Evolutionary conservation across 2,888 invertebrate genomes (phyloP), one percentile per base, ranked within the genome.

Genomic region (Pheosia gnoma): DNA sequence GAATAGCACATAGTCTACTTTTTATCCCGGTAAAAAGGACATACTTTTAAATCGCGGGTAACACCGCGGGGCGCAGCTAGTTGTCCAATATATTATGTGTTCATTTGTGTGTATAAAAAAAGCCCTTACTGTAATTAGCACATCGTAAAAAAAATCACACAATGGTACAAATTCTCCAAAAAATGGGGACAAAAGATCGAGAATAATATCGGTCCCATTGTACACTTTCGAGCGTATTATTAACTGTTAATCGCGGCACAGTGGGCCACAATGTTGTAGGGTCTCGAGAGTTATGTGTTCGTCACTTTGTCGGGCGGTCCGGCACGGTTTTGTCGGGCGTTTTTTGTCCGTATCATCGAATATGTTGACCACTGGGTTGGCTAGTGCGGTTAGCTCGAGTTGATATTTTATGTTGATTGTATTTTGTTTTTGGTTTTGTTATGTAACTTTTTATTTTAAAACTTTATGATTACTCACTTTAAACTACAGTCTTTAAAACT

Each of bases 281-380:
- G 75, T 76, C 76, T 80, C 62, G 70, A 79, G 79, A 81, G 81
- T 75, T 81, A 82, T 82, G 78, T 77, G 74, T 77, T 78, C 79
- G 78, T 78, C 82, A 83, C 87, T 88, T 88, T 88, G 88, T 87
- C 87, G 87, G 87, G 86, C 82, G 68, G 71, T 76, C 75, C 75
- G 74, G 62, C 66, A 60, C 61, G 76, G 72, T 79, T 82, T 80
- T 80, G 81, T 79, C 70, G 68, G 68, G 62, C 10, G 68, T 86
- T 89, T 89, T 88, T 89, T 88, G 84, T 85, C 63, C 65, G 66
- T 79, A 78, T 82, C 83, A 81, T 78, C 82, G 79, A 76, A 78
- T 78, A 74, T 84, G 81, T 85, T 87, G 87, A 86, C 87, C 86
- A 81, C 67, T 78, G 75, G 70, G 70, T 67, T 68, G 63, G 59